A percentile compares a stretch with the other conserved stretches of the same genome.
These are phyloP conservation scores for Ophion slaviceki DNA, from an alignment of 2,888 invertebrate species.

Conservation along the genomic window DNA sequence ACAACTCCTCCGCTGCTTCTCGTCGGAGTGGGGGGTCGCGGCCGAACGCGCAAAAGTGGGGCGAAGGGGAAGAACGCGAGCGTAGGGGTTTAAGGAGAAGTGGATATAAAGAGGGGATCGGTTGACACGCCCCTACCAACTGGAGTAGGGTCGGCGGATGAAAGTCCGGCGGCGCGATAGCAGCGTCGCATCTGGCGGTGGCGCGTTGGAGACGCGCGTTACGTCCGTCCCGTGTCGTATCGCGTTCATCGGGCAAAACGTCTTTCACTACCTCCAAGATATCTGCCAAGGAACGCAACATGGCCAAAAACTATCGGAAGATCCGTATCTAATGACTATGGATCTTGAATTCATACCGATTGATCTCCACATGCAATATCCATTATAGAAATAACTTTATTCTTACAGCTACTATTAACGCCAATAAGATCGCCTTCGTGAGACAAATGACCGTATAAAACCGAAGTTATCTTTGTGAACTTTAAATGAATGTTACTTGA, in stretches of 20 bases:
- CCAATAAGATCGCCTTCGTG: not conserved
- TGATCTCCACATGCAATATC: not conserved
- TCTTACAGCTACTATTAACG: not conserved
- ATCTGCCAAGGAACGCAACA: not conserved
- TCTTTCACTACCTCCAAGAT: not conserved
- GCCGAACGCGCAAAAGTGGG: conserved; percentile 32
- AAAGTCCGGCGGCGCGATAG: conserved; percentile 61
- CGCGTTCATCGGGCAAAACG: not conserved
- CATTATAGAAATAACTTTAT: not conserved
- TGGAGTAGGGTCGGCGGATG: conserved; percentile 56
- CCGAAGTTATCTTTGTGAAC: not conserved
- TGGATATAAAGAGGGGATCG: conserved; percentile 70
- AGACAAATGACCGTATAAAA: not conserved
- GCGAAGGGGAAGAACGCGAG: conserved; percentile 70
- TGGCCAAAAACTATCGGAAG: not conserved
- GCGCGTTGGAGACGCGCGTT: conserved; percentile 55
- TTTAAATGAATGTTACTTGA: not conserved
- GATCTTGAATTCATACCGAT: not conserved
- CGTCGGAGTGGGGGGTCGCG: conserved; percentile 45
- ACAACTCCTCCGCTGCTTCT: conserved; percentile 58
- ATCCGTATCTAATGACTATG: not conserved
- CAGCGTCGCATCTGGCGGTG: conserved; percentile 64
- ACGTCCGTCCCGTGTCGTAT: conserved; percentile 42
- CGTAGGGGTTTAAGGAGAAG: conserved; percentile 77
- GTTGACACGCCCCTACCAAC: conserved; percentile 73